Evolutionary conservation across 37 sponge, comb jelly and placozoan species (phyloP), one percentile per base, ranked within the genome.

Genomic region (Mnemiopsis leidyi): DNA sequence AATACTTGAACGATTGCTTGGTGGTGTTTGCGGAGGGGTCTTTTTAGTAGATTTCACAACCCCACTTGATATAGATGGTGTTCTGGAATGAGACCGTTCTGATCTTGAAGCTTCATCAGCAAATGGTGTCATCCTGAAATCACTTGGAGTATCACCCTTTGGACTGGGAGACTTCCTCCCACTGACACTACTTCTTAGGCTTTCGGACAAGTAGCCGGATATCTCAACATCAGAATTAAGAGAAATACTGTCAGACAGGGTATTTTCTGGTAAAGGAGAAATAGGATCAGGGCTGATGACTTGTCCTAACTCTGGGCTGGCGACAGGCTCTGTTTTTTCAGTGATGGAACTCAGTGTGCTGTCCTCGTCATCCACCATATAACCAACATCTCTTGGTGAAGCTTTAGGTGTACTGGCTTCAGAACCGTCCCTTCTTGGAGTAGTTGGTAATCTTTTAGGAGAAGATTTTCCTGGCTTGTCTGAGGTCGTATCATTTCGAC

Each of bases 121-220:
- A 29, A 23, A 28, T 36, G 90, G 90, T 0, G 90, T 85, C 90
- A 85, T 85, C 25, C 90, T 85, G 26, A 85, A 85, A 23, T 85
- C 90, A 85, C 90, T 85, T 28, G 90, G 90, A 1, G 90, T 85
- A 18, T 85, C 90, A 85, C 90, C 90, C 23, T 85, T 85, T 35
- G 61, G 90, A 21, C 90, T 85, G 30, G 36, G 38, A 28, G 61
- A 40, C 25, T 85, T 85, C 25, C 90, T 85, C 0, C 90, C 90
- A 39, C 90, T 85, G 0, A 5, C 90, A 40, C 38, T 37, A 39
- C 90, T 85, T 40, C 61, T 38, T 18, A 77, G 0, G 30, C 90
- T 85, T 23, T 85, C 90, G 38, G 90, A 85, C 23, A 85, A 36
- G 24, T 85, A 85, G 25, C 90, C 90, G 39, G 90, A 85, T 32